These are phyloP conservation scores for Trachymyrmex septentrionalis DNA, from an alignment of 1,140 invertebrate species.

Conservation along the genomic window DNA sequence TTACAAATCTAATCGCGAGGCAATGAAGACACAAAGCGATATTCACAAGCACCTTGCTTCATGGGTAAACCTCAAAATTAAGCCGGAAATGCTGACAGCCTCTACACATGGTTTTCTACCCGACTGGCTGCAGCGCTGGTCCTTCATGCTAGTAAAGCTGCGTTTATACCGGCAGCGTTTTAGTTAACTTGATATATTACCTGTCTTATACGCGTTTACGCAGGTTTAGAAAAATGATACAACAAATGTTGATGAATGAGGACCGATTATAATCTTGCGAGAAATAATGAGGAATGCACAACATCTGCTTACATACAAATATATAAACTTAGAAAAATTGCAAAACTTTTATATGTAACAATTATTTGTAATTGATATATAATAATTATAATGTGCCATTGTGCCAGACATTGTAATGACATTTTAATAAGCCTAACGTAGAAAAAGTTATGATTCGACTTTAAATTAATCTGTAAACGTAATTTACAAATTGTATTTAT, in stretches of 20 bases:
- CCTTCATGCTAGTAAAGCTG: background rate
- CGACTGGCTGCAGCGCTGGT: background rate
- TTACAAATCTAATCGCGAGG: constrained; percentile 71
- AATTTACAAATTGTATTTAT: too few species aligned
- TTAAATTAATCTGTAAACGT: background rate
- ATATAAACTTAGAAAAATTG: background rate
- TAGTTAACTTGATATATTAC: background rate
- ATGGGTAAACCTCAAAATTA: constrained; percentile 50
- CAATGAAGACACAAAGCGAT: constrained; percentile 65
- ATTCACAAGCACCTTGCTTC: constrained; percentile 49
- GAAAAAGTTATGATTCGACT: background rate
- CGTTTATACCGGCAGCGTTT: background rate
- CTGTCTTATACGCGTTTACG: background rate
- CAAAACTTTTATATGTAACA: background rate
- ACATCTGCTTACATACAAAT: background rate
- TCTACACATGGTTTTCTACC: background rate
- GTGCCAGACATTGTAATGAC: background rate
- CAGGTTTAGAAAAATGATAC: background rate
- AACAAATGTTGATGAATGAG: background rate
- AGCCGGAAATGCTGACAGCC: constrained; percentile 33
- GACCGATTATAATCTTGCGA: background rate
- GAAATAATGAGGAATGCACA: background rate
- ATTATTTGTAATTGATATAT: background rate
- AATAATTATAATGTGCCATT: too few species aligned
- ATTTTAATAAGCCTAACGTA: background rate